These are phyloP conservation scores for Lithophane ornitopus DNA, from an alignment of 2,888 invertebrate genomes.

Conservation along the genomic window DNA sequence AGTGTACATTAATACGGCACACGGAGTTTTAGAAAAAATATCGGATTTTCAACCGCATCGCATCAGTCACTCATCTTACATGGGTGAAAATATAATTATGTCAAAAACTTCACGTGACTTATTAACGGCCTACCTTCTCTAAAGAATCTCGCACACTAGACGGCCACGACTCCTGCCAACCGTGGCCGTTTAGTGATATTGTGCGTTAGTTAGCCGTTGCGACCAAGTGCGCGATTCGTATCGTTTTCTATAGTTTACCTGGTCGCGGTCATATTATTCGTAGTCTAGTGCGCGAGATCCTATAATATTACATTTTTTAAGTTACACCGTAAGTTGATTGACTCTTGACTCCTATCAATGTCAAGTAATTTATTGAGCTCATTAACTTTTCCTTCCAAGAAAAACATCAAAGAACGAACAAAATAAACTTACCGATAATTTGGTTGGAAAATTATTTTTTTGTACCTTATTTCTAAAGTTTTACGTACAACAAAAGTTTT, in stretches of 20 bases:
- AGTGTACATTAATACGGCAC: not conserved
- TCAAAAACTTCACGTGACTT: not conserved
- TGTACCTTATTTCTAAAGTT: not conserved
- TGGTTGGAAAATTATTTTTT: not conserved
- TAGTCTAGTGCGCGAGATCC: too few species aligned
- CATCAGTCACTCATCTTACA: not conserved
- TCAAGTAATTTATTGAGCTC: not conserved
- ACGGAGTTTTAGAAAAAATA: not conserved
- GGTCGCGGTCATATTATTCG: too few species aligned
- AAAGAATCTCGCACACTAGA: too few species aligned
- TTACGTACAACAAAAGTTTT: not conserved
- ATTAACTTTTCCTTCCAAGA: not conserved
- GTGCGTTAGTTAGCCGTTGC: too few species aligned
- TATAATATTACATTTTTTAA: not conserved
- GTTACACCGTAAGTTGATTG: not conserved
- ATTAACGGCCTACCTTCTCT: not conserved
- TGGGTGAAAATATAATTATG: not conserved
- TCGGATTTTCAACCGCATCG: not conserved
- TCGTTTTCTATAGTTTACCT: too few species aligned
- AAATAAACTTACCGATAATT: not conserved
- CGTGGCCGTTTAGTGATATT: too few species aligned
- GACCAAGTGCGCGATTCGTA: too few species aligned
- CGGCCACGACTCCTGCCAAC: too few species aligned
- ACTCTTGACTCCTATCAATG: not conserved
- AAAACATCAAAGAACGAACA: not conserved